phyloP scores from a whole-genome alignment of 2,888 invertebrate genomes.

The Aquatica leii region DNA sequence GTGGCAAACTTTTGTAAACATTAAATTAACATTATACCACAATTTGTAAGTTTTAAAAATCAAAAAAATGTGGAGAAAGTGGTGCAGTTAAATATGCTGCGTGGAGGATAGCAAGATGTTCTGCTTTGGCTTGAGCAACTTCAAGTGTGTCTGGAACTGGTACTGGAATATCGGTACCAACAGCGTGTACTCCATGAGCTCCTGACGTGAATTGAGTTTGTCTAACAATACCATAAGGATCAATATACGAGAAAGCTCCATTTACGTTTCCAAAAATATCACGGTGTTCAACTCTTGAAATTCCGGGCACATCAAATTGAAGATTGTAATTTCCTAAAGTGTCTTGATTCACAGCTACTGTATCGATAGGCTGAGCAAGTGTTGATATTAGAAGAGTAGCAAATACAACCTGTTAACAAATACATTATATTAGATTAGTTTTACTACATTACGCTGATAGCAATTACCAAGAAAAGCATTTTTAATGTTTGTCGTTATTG shows the following conservation, averaged over 20 bases:
- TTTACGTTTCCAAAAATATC: constrained; percentile 36
- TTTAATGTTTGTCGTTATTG: too few species aligned
- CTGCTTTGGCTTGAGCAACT: constrained; percentile 42
- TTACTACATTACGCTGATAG: too few species aligned
- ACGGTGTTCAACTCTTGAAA: constrained; percentile 39
- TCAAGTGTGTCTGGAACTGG: constrained; percentile 46
- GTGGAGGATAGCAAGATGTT: constrained; percentile 33
- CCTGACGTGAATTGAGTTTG: constrained; percentile 37
- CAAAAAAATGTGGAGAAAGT: not conserved
- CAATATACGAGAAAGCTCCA: constrained; percentile 42
- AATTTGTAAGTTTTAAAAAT: not conserved
- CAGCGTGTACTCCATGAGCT: constrained; percentile 37
- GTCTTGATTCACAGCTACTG: constrained; percentile 38
- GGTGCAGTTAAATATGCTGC: constrained; percentile 14
- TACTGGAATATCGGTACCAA: constrained; percentile 40
- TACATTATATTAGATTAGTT: too few species aligned
- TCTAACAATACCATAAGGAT: constrained; percentile 39
- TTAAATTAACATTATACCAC: too few species aligned
- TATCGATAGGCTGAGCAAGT: constrained; percentile 9
- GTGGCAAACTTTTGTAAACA: too few species aligned
- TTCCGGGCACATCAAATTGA: constrained; percentile 31
- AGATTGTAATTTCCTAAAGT: constrained; percentile 43
- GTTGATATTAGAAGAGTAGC: constrained; percentile 23
- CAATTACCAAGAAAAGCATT: too few species aligned
- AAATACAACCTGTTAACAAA: too few species aligned